A percentile compares a stretch with the other conserved stretches of the same genome.
phyloP scores from a whole-genome alignment of 2,888 invertebrate species.

The Punctoribates punctum region DNA sequence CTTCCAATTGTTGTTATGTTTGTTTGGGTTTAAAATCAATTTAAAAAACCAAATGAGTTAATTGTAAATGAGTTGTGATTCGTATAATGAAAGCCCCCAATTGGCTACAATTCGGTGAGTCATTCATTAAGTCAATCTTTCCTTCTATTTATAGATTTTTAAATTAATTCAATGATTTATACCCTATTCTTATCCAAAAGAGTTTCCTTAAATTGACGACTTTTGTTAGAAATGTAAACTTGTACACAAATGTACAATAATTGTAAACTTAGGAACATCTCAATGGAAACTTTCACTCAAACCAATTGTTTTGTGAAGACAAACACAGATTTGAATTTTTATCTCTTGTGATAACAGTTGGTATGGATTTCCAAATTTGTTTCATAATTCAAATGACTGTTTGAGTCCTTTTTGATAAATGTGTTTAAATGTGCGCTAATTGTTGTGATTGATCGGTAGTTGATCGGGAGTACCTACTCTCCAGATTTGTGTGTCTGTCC shows the following conservation, averaged over 20 bases:
- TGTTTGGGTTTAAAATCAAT: not conserved
- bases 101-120: slow-evolving; percentile 3
- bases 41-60: not conserved
- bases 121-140: not conserved
- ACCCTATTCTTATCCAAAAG: not conserved
- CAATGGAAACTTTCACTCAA: no score
- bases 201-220: no score
- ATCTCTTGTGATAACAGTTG: no score
- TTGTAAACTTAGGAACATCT: no score
- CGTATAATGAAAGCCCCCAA: not conserved
- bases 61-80: not conserved
- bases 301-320: no score
- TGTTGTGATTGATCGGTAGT: not conserved
- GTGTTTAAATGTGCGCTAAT: slow-evolving; percentile 8
- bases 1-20: not conserved
- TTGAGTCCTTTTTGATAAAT: not conserved
- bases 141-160: not conserved
- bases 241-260: no score
- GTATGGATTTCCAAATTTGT: no score
- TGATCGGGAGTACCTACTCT: not conserved
- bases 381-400: not conserved
- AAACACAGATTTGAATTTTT: no score
- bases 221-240: no score
- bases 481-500: slow-evolving; percentile 1
- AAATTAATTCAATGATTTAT: not conserved